These are phyloP conservation scores for Tiaroga cobitis DNA, from an alignment of 2,797 vertebrate genomes.

Conservation along the genomic window DNA sequence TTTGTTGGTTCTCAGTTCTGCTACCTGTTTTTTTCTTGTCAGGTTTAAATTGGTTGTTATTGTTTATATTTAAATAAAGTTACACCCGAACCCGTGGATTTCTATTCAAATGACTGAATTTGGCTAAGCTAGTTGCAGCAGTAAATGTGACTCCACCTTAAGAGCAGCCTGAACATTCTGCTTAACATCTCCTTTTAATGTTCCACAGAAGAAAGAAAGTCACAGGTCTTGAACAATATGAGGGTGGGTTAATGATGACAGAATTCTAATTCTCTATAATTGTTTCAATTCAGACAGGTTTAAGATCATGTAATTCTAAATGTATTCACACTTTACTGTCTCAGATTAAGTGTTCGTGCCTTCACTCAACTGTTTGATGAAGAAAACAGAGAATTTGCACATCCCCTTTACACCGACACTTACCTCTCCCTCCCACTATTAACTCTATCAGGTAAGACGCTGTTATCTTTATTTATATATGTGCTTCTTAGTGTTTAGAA, in stretches of 20 bases:
- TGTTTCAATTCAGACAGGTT: not conserved
- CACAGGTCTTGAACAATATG: not conserved
- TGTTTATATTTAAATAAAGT: too few relatives aligned
- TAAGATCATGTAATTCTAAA: not conserved
- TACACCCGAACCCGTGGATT: not conserved
- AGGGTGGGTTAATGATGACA: not conserved
- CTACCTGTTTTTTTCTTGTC: too few relatives aligned
- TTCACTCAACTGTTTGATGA: constrained; percentile 91
- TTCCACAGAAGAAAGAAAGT: not conserved
- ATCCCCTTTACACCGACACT: constrained; percentile 89
- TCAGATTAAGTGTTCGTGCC: constrained; percentile 85
- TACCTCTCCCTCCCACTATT: constrained; percentile 88
- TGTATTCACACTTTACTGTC: not conserved
- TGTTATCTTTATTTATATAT: not conserved
- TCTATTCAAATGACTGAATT: not conserved
- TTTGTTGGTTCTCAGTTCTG: too few relatives aligned
- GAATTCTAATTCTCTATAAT: not conserved
- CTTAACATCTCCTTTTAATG: not conserved
- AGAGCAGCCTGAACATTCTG: not conserved
- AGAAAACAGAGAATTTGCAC: constrained; percentile 79
- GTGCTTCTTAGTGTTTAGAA: not conserved
- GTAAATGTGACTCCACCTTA: not conserved
- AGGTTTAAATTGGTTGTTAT: too few relatives aligned
- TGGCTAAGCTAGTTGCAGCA: not conserved
- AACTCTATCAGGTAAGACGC: constrained; percentile 85